Percentiles rank a stretch among this genome's conserved stretches.
Conservation (phyloP, 2,797 vertebrate species). For the Podarcis lilfordi region DNA sequence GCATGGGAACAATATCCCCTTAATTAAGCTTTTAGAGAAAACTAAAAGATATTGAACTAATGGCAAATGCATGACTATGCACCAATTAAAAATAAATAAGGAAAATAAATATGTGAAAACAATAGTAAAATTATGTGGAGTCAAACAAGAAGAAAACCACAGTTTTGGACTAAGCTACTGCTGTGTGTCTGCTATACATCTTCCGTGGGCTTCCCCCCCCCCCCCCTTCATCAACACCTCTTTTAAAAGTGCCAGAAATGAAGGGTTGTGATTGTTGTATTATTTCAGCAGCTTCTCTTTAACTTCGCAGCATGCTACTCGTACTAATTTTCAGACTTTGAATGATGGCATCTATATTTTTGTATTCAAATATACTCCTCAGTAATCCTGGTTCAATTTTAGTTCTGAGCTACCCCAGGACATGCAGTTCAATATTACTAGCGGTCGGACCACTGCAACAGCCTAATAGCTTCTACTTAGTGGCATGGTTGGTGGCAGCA, state of each 20-base stretch:
- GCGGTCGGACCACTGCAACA: constrained; percentile 20
- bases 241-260: constrained; percentile 20
- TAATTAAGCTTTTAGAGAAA: constrained; percentile 30
- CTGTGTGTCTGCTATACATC: background rate
- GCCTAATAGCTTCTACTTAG: constrained; percentile 28
- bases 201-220: background rate
- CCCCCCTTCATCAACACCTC: background rate
- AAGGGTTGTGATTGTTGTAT: background rate
- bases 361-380: constrained; percentile 19
- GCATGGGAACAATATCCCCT: constrained; percentile 33
- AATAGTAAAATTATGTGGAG: constrained; percentile 20
- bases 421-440: constrained; percentile 30
- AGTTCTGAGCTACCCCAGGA: constrained; percentile 21
- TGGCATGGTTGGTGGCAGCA: constrained; percentile 8
- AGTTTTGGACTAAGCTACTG: background rate
- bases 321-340: constrained; percentile 29
- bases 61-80: constrained; percentile 17
- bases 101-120: constrained; percentile 22
- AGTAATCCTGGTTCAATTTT: background rate
- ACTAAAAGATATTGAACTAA: constrained; percentile 28
- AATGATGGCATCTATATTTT: constrained; percentile 16
- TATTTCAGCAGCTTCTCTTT: constrained; percentile 28
- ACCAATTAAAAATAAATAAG: constrained; percentile 36
- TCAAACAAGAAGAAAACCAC: constrained; percentile 10
- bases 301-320: constrained; percentile 22